Base-by-base conservation (phyloP, 2,113 vertebrate species). In the Australoheros scitulus region DNA sequence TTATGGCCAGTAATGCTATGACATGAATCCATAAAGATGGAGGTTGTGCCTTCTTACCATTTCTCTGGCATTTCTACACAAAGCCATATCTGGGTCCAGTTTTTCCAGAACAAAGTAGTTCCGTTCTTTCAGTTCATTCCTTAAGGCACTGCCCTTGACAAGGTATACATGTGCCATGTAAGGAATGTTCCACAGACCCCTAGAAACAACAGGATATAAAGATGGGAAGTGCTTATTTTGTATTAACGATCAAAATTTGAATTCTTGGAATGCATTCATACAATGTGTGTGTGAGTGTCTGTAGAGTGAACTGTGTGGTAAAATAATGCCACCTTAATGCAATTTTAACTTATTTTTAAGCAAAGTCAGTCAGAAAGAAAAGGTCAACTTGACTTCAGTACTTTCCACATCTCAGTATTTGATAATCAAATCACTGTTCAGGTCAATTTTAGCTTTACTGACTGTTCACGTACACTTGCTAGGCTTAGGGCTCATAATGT, bases 141-240 rank as follows among this genome's bases (percentile, higher is more conserved):
- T 97, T 72, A 99, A 95, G 17, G 92, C 88, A 64, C 95, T 92
- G 83, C 97, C 98, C 92, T 97, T 97, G 93, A 99, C 95, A 76
- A 99, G 96, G 94, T 99, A 99, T 81, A 97, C 91, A 58, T 99
- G 97, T 80, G 98, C 98, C 95, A 99, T 96, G 89, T 96, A 99
- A 22, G 98, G 98, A 86, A 99, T 96, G 94, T 99, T 99, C 98
- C 98, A 99, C 75, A 99, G 90, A 50, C 98, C 98, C 92, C 98
- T 98, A 88, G 88, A 86, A 86, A 89, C 75, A 92, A 80, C 81
- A 82, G 85, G 55, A 85, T n/a, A 50, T 7, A 41, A 60, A 61
- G 43, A 84, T 83, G 82, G 10, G 34, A 77, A 56, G 38, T 7
- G 36, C 32, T 88, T 6, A 60, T 76, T 89, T 92, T 58, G 52